phyloP scores from a whole-genome alignment of 2,888 invertebrate species.

The Octonoba sinensis region DNA sequence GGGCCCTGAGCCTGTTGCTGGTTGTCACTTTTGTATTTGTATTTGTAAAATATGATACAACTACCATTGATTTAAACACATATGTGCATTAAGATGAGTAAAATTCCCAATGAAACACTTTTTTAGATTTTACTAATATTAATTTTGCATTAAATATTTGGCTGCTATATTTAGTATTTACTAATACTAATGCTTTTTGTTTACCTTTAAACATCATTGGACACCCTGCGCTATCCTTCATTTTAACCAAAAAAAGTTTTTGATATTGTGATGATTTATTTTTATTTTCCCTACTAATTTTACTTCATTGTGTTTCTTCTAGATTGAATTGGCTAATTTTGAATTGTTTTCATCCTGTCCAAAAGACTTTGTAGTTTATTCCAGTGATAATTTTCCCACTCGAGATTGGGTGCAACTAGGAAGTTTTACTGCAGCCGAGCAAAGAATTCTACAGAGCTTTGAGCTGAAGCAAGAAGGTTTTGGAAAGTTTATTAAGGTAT shows the following conservation, averaged over 20 bases:
- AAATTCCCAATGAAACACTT: background rate
- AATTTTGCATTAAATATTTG: background rate
- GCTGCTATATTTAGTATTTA: background rate
- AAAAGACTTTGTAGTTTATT: conserved; percentile 87
- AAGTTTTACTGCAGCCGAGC: conserved; percentile 87
- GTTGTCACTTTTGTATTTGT: too few relatives aligned
- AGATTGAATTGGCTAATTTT: conserved; percentile 94
- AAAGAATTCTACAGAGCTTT: conserved; percentile 88
- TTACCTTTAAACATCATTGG: background rate
- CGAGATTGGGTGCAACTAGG: conserved; percentile 93
- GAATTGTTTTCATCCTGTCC: conserved; percentile 98
- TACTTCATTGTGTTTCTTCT: conserved; percentile 24
- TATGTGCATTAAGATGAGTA: too few relatives aligned
- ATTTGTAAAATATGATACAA: too few relatives aligned
- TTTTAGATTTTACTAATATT: background rate
- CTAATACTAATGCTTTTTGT: too few relatives aligned
- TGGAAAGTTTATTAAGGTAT: conserved; percentile 87
- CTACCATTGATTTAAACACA: too few relatives aligned
- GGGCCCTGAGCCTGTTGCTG: too few relatives aligned
- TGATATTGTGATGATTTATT: background rate
- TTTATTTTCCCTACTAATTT: background rate
- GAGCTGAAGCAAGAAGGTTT: conserved; percentile 82
- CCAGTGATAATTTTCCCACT: conserved; percentile 90
- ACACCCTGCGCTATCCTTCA: background rate
- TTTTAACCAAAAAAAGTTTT: background rate